Evolutionary conservation across 2,888 invertebrate species (phyloP), one percentile per base, ranked within the genome.

Genomic region (Smittia aterrima): DNA sequence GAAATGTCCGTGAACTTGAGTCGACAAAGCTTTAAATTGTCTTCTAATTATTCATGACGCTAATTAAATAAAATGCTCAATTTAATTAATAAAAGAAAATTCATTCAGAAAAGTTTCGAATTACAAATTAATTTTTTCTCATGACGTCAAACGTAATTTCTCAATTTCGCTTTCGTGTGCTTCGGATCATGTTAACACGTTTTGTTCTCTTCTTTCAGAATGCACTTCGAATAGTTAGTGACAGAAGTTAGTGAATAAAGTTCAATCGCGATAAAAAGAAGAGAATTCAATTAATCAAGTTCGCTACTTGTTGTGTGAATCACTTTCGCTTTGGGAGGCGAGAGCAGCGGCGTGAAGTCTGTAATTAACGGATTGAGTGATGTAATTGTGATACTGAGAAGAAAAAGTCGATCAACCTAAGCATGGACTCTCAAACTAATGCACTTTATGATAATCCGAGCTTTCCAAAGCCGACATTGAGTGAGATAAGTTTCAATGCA

Each of bases 261-360:
- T 40, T 66, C 6, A 1, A 40, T 16, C n/a, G 22, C 27, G n/a
- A 66, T 27, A 32, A 64, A 64, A 64, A 11, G 20, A 38, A 20
- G 9, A 16, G 32, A 66, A 40, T 1, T 66, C 16, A 66, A 66
- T 20, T 20, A 20, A 20, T n/a, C 27, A 18, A 16, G 13, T 13
- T 16, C 16, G 40, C 22, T n/a, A 38, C 38, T 38, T 11, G 38
- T 66, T 38, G 20, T 20, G 40, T 32, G 66, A 66, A n/a, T 66
- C 66, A 66, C 66, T 66, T 66, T 66, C 66, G 66, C 40, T 66
- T 40, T 6, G 32, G 66, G 66, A 66, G 38, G 66, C 38, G 16
- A 27, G 40, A 32, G 32, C 27, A 40, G 22, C 13, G 1, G 25
- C 64, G 27, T 27, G 16, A 25, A 64, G 47, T 68, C 68, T 68